These are phyloP conservation scores for Dexiosoma caninum DNA, from an alignment of 2,888 invertebrate genomes.

Conservation along the genomic window DNA sequence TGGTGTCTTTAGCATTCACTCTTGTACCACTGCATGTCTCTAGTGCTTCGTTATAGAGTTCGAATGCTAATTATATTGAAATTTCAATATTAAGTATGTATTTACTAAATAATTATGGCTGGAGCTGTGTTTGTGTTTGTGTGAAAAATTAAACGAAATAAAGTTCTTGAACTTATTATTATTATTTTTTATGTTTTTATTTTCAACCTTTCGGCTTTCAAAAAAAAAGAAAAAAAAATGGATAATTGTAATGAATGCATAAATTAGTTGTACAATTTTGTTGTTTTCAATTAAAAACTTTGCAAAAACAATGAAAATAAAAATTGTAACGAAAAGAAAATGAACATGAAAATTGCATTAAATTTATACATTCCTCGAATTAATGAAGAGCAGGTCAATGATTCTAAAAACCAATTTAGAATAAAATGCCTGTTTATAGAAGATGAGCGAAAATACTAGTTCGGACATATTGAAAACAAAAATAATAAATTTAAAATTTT, in stretches of 20 bases:
- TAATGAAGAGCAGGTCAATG: conserved; percentile 17
- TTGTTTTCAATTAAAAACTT: conserved; percentile 54
- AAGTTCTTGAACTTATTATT: conserved; percentile 52
- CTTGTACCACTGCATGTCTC: conserved; percentile 1
- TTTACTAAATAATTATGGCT: not conserved
- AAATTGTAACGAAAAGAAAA: conserved; percentile 7
- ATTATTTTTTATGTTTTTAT: too few relatives aligned
- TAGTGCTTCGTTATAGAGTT: conserved; percentile 21
- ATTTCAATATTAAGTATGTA: conserved; percentile 49
- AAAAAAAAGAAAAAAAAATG: conserved; percentile 16
- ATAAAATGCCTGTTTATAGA: too few relatives aligned
- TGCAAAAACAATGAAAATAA: not conserved
- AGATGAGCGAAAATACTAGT: too few relatives aligned
- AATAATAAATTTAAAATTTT: too few relatives aligned
- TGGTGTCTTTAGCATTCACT: conserved; percentile 20
- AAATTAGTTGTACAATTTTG: conserved; percentile 48
- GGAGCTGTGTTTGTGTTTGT: not conserved
- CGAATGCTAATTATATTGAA: conserved; percentile 50
- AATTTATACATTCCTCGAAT: conserved; percentile 9
- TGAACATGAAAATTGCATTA: conserved; percentile 54
- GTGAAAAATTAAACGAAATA: conserved; percentile 17
- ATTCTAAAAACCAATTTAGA: not conserved
- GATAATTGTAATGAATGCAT: conserved; percentile 55
- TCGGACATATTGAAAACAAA: too few relatives aligned
- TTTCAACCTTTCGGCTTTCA: conserved; percentile 5